Conservation (phyloP, 2,888 invertebrate species). For the Synergus laeviventris region DNA sequence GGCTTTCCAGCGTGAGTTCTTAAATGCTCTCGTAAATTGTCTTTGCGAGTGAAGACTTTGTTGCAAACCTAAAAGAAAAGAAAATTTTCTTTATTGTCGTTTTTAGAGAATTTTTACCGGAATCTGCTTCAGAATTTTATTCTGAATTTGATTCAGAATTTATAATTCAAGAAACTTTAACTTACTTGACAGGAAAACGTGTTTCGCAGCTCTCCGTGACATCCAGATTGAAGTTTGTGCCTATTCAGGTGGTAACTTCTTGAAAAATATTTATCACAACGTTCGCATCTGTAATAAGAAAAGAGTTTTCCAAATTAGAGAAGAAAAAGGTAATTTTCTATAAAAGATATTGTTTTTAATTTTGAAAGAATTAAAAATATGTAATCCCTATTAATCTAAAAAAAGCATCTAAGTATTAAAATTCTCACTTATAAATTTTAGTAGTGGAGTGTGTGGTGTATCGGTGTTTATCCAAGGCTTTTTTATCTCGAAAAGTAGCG, state of each 20-base stretch:
- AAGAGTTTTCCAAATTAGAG: not conserved
- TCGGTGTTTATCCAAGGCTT: conserved; percentile 82
- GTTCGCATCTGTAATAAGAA: conserved; percentile 71
- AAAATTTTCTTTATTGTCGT: not conserved
- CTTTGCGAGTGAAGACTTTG: conserved; percentile 81
- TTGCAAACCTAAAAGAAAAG: conserved; percentile 76
- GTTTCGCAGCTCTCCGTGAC: conserved; percentile 77
- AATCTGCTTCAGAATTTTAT: not conserved
- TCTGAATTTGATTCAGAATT: not conserved
- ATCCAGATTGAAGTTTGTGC: conserved; percentile 78
- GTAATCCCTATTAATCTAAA: no score
- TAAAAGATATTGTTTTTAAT: not conserved
- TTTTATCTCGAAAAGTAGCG: conserved; percentile 81
- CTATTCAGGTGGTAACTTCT: conserved; percentile 78
- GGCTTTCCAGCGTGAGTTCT: conserved; percentile 82
- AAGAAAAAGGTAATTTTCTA: conserved; percentile 11
- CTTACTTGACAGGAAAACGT: conserved; percentile 79
- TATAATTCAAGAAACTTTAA: conserved; percentile 41
- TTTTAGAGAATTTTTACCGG: not conserved
- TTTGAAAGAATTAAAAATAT: no score
- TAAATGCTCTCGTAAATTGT: conserved; percentile 85
- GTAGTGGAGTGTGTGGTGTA: conserved; percentile 75
- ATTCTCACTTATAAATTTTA: conserved; percentile 72
- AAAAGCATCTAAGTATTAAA: not conserved
- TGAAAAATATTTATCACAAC: conserved; percentile 77